These are phyloP conservation scores for Phyllostomus hastatus DNA, from an alignment of 2,113 vertebrate genomes.

Conservation along the genomic window DNA sequence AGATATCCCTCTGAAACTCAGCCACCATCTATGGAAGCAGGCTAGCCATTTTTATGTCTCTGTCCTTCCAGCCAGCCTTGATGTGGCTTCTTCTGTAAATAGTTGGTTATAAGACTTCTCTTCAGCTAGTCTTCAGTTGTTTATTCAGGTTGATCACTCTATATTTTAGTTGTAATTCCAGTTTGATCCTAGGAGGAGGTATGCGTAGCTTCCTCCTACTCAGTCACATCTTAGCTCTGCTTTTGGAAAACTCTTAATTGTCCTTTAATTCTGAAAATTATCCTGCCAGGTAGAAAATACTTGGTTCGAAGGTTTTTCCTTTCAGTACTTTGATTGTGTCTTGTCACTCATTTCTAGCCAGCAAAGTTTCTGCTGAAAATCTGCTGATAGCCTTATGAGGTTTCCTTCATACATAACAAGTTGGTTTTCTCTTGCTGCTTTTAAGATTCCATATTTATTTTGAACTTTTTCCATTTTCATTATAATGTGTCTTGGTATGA, in stretches of 20 bases:
- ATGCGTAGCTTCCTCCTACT: background rate
- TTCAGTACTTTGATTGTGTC: background rate
- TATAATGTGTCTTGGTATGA: too few species aligned
- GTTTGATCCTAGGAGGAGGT: background rate
- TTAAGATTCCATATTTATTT: background rate
- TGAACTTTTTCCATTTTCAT: too few species aligned
- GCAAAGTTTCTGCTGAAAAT: background rate
- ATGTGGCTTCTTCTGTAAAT: too few species aligned
- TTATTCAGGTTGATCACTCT: too few species aligned
- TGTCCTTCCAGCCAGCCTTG: background rate
- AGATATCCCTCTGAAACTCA: background rate
- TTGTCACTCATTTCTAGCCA: background rate
- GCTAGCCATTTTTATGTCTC: background rate
- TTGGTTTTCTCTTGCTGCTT: background rate
- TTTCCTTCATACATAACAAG: background rate
- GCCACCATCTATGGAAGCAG: background rate
- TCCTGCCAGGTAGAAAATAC: background rate
- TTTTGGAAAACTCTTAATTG: background rate
- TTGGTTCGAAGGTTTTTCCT: background rate
- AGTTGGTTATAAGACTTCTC: too few species aligned
- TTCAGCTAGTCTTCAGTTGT: too few species aligned
- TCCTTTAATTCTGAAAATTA: background rate
- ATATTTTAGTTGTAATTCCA: too few species aligned
- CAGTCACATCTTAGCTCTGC: background rate
- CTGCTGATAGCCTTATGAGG: background rate